These are phyloP conservation scores for Synanthedon myopaeformis DNA, from an alignment of 2,888 invertebrate genomes.

Conservation along the genomic window DNA sequence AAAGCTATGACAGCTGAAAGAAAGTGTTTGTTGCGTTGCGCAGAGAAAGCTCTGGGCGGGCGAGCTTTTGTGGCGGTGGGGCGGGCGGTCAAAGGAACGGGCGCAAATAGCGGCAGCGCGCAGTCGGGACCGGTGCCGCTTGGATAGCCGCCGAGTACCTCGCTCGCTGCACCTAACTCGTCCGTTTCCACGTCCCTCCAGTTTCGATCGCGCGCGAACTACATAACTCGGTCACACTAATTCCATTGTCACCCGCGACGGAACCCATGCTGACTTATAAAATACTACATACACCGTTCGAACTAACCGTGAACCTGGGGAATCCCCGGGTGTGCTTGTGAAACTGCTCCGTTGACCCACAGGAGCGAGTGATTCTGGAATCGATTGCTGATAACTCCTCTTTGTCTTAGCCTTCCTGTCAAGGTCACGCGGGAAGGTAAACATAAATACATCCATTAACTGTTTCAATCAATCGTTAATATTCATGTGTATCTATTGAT, in stretches of 20 bases:
- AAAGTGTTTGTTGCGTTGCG: conserved; percentile 51
- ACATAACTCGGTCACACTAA: neutral
- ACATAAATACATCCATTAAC: conserved; percentile 12
- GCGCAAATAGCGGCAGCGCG: conserved; percentile 63
- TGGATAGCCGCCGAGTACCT: conserved; percentile 24
- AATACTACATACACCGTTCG: conserved; percentile 14
- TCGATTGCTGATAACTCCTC: conserved; percentile 29
- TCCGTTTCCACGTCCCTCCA: conserved; percentile 8
- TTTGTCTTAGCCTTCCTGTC: conserved; percentile 26
- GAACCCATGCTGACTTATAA: neutral
- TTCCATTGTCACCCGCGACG: neutral
- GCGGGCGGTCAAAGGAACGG: conserved; percentile 18
- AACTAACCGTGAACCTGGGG: conserved; percentile 21
- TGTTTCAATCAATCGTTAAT: too few species aligned
- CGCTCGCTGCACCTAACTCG: conserved; percentile 4
- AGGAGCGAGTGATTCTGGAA: conserved; percentile 27
- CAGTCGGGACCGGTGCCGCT: conserved; percentile 24
- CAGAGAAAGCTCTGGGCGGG: conserved; percentile 58
- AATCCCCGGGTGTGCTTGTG: conserved; percentile 21
- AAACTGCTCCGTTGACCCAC: conserved; percentile 10
- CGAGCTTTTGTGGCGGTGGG: conserved; percentile 40
- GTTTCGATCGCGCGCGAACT: conserved; percentile 19
- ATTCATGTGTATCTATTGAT: too few species aligned
- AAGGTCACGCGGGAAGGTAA: conserved; percentile 55
- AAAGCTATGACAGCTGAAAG: conserved; percentile 20